phyloP scores from a whole-genome alignment of 2,797 vertebrate species.

The Microctenopoma stevenorrisi region DNA sequence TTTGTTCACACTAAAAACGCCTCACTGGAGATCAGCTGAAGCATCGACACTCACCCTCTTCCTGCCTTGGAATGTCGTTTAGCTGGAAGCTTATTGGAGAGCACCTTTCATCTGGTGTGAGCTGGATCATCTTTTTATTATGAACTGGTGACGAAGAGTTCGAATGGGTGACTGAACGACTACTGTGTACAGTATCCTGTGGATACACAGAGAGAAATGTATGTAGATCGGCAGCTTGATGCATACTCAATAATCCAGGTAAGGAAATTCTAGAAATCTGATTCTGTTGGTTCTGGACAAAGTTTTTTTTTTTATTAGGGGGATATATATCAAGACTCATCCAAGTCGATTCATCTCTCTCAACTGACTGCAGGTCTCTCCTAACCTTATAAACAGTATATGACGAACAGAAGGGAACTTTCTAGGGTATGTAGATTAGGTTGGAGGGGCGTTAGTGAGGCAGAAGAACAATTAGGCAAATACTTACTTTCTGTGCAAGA shows the following conservation, averaged over 20 bases:
- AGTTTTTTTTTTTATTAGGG: too few relatives aligned
- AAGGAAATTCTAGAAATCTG: too few relatives aligned
- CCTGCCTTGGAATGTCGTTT: conserved; percentile 81
- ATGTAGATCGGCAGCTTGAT: not conserved
- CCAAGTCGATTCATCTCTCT: too few relatives aligned
- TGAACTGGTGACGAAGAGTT: conserved; percentile 85
- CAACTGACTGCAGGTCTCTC: too few relatives aligned
- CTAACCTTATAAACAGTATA: too few relatives aligned
- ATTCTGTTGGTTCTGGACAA: too few relatives aligned
- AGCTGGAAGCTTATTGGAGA: conserved; percentile 80
- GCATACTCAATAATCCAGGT: too few relatives aligned
- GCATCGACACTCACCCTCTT: conserved; percentile 80
- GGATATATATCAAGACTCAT: too few relatives aligned
- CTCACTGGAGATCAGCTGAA: not conserved
- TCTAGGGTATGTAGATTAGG: not conserved
- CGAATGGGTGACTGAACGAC: conserved; percentile 84
- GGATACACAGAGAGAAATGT: conserved; percentile 26
- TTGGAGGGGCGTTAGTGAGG: too few relatives aligned
- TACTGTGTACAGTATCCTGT: conserved; percentile 88
- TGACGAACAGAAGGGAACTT: too few relatives aligned
- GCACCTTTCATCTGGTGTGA: conserved; percentile 84
- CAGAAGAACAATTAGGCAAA: too few relatives aligned
- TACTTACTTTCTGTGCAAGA: too few relatives aligned
- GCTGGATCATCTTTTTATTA: conserved; percentile 87
- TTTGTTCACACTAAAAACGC: not conserved